Percentiles rank a stretch among this genome's conserved stretches.
These are phyloP conservation scores for Caretta caretta DNA, from an alignment of 2,113 vertebrate genomes.

Conservation along the genomic window DNA sequence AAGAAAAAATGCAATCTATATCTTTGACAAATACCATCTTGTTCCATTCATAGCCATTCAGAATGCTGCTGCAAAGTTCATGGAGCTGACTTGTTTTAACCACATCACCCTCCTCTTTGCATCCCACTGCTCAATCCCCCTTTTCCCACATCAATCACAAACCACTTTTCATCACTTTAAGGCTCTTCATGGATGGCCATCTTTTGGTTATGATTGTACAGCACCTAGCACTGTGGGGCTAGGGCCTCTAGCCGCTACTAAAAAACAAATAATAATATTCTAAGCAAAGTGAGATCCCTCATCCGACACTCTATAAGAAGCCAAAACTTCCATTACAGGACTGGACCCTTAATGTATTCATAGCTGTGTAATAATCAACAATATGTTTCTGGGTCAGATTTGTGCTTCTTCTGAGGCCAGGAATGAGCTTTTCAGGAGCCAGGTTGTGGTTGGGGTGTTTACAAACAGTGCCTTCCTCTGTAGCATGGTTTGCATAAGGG, in stretches of 20 bases:
- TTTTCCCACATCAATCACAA: neutral
- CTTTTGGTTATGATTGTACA: neutral
- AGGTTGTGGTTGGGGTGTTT: neutral
- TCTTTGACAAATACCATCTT: neutral
- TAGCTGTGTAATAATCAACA: neutral
- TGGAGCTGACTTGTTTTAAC: neutral
- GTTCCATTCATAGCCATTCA: neutral
- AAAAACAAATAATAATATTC: neutral
- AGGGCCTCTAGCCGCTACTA: neutral
- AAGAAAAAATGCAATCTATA: neutral
- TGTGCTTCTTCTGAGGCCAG: neutral
- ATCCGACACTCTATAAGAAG: neutral
- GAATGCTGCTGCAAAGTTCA: accelerated
- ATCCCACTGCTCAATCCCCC: neutral
- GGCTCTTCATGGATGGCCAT: neutral
- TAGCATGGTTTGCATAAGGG: neutral
- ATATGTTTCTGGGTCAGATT: neutral
- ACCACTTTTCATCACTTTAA: neutral
- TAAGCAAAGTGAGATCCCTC: neutral
- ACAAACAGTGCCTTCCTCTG: neutral
- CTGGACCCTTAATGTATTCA: neutral
- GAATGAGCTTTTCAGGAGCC: neutral
- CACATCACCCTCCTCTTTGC: neutral
- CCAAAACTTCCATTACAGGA: neutral
- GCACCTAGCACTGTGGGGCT: neutral